phyloP scores from a whole-genome alignment of 2,888 invertebrate genomes.

The Subacronicta megacephala region DNA sequence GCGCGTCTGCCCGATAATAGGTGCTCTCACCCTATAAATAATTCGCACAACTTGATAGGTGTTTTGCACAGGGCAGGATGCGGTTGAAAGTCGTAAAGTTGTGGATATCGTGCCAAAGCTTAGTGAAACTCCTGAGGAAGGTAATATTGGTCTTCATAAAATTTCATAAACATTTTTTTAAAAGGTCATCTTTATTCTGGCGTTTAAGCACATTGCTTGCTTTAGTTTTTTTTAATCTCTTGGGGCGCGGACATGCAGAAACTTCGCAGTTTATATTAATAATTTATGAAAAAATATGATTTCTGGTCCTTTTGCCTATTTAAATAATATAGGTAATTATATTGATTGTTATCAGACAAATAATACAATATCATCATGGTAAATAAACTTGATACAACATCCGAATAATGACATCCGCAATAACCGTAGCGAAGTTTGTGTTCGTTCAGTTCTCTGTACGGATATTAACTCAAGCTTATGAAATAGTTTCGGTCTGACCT shows the following conservation, averaged over 20 bases:
- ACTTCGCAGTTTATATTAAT: too few species aligned
- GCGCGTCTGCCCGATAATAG: constrained; percentile 29
- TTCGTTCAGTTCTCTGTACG: constrained; percentile 33
- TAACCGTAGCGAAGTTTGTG: constrained; percentile 38
- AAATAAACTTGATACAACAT: constrained; percentile 22
- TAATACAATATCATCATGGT: constrained; percentile 14
- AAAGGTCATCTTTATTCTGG: constrained; percentile 1
- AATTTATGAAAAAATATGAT: too few species aligned
- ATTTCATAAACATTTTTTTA: constrained; percentile 14
- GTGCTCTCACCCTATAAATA: constrained; percentile 40
- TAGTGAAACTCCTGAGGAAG: constrained; percentile 23
- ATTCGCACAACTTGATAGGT: constrained; percentile 35
- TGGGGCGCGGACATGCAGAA: too few species aligned
- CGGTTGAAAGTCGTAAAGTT: constrained; percentile 35
- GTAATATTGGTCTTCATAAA: constrained; percentile 18
- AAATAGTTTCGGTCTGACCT: constrained; percentile 45
- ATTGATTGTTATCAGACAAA: too few species aligned
- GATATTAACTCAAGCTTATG: constrained; percentile 42
- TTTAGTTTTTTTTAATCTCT: not conserved
- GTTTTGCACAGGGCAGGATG: constrained; percentile 19
- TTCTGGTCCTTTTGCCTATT: too few species aligned
- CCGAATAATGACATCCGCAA: constrained; percentile 36
- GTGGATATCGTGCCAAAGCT: constrained; percentile 8
- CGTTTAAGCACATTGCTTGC: not conserved
- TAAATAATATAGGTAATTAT: too few species aligned